Evolutionary conservation across 2,797 vertebrate species (phyloP).

Genomic region (Pterois miles): DNA sequence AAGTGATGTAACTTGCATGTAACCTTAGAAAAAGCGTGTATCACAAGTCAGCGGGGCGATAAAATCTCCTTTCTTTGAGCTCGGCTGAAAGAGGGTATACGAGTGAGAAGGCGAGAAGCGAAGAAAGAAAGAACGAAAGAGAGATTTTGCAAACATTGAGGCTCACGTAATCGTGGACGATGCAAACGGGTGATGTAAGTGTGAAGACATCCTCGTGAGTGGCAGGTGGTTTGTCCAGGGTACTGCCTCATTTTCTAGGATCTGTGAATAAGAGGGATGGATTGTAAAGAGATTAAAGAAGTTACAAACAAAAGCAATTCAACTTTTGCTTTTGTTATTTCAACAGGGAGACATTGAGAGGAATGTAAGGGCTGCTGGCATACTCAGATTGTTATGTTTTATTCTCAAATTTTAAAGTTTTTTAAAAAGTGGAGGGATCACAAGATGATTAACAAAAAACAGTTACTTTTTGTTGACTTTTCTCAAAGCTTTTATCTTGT

Average conservation of each 20-base stretch:
- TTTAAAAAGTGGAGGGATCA: background rate
- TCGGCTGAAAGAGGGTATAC: conserved; percentile 50
- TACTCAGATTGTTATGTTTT: background rate
- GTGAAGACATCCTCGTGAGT: conserved; percentile 69
- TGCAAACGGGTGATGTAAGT: conserved; percentile 78
- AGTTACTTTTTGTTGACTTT: background rate
- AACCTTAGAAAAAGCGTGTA: conserved; percentile 74
- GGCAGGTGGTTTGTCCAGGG: conserved; percentile 69
- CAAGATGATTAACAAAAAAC: background rate
- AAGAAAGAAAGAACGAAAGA: conserved; percentile 45
- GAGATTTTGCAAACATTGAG: conserved; percentile 66
- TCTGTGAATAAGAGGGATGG: conserved; percentile 15
- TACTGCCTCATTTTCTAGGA: conserved; percentile 62
- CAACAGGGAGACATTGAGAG: background rate
- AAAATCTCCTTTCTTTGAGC: conserved; percentile 77
- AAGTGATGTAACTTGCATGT: conserved; percentile 83
- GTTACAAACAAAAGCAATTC: conserved; percentile 28
- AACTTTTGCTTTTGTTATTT: conserved; percentile 37
- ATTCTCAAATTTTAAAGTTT: background rate
- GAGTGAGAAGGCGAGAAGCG: conserved; percentile 33
- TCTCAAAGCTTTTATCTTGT: background rate
- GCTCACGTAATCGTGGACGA: conserved; percentile 69
- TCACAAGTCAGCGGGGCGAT: conserved; percentile 71
- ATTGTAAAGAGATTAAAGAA: conserved; percentile 49
- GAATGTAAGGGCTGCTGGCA: background rate